Base-by-base conservation (phyloP, 2,888 invertebrate species). In the Luperina testacea region DNA sequence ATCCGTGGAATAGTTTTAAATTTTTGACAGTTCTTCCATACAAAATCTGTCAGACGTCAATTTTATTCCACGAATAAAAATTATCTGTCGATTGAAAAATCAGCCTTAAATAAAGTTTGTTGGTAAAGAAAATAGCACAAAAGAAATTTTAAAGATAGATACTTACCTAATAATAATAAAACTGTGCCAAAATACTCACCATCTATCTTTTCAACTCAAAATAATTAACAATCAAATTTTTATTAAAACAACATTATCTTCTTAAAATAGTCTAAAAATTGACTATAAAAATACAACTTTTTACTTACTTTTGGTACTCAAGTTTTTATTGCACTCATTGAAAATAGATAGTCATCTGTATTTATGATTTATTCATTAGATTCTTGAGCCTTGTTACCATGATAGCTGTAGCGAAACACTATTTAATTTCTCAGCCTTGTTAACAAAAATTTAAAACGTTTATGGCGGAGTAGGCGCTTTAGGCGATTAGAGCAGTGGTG, bases 341-440 rank as follows among this genome's bases (percentile, higher is more conserved):
- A 59, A 61, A 59, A 65, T 27, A 71, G 27, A 82, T 61, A 61
- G 8, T 24, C 7, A 67, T 77, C 59, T 61, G 24, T 27, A 70
- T 65, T 53, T 45, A 75, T 75, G 9, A 51, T 82, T 69, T 71
- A 77, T 81, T 77, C 61, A 67, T 82, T 67, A 45, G 9, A 59
- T 75, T 81, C 45, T 53, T 9, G 32, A 73, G 9, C 38, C 27
- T 45, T 27, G 42, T 53, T 27, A 17, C 57, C 13, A 17, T 72
- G 48, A 65, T 45, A 59, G 15, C 20, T 63, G 32, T 45, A 27
- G 59, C 27, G 15, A 75, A 81, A 53, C 24, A 42, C n/a, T 11
- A 63, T 70, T 45, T 27, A 57, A 78, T 53, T 27, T 63, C 69
- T n/a, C 11, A n/a, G 4, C n/a, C 38, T 38, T 57, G 6, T 24